A percentile compares a stretch with the other conserved stretches of the same genome.
phyloP scores from a whole-genome alignment of 1,140 invertebrate species.

The Lepidurus apus region DNA sequence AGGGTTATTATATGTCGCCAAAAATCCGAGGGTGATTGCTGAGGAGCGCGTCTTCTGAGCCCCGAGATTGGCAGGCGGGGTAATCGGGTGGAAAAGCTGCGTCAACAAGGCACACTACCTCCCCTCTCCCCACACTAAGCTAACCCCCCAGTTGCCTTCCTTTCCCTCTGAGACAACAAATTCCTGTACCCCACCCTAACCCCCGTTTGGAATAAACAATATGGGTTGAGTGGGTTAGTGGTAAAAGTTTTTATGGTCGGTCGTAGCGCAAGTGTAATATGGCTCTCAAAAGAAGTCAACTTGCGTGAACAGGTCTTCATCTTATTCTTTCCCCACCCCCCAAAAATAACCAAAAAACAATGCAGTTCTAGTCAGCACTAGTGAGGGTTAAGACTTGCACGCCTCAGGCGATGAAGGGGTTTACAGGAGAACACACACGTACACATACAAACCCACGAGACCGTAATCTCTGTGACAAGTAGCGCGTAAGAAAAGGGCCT shows the following conservation, averaged over 20 bases:
- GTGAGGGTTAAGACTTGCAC: background rate
- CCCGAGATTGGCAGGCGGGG: background rate
- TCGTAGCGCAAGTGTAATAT: constrained; percentile 1
- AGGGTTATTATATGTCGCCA: background rate
- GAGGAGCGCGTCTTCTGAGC: background rate
- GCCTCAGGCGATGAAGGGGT: background rate
- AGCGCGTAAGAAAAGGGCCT: background rate
- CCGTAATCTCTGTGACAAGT: constrained; percentile 6
- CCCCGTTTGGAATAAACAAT: background rate
- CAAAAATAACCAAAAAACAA: no score
- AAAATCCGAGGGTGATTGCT: background rate
- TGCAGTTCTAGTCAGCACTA: background rate
- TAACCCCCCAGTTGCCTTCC: background rate
- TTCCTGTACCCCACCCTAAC: background rate
- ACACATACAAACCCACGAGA: background rate
- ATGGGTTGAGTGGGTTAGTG: background rate
- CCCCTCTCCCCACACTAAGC: background rate
- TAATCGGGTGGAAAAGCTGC: constrained; percentile 9
- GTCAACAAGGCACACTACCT: background rate
- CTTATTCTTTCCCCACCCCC: background rate
- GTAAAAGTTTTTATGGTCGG: background rate
- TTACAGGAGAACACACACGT: background rate
- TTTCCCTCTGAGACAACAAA: background rate
- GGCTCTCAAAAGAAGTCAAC: background rate
- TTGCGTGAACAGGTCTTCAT: background rate